Conservation (phyloP, 1,140 invertebrate genomes). For the Drosophila suzukii region DNA sequence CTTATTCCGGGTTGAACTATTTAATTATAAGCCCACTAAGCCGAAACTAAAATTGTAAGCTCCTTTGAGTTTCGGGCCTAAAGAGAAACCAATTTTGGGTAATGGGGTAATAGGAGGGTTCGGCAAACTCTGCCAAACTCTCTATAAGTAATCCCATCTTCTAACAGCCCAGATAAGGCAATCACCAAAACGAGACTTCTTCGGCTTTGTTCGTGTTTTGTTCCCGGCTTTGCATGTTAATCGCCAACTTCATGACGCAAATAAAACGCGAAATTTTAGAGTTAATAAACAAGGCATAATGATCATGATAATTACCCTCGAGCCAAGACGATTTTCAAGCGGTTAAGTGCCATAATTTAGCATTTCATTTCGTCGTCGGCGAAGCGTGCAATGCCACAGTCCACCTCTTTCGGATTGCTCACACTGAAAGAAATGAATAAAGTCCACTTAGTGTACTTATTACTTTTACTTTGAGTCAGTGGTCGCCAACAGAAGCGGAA, state of each 20-base stretch:
- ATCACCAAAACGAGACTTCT: constrained; percentile 31
- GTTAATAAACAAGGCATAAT: constrained; percentile 81
- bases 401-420: background rate
- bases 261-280: constrained; percentile 77
- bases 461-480: too few relatives aligned
- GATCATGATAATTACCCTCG: constrained; percentile 73
- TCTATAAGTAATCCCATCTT: constrained; percentile 21
- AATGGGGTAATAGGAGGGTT: constrained; percentile 1
- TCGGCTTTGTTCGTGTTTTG: constrained; percentile 32
- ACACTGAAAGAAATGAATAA: background rate
- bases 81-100: constrained; percentile 33
- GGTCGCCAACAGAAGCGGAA: too few relatives aligned
- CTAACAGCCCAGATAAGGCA: constrained; percentile 33
- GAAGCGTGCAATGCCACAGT: constrained; percentile 28
- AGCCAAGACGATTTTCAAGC: constrained; percentile 72
- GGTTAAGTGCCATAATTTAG: constrained; percentile 75
- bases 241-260: constrained; percentile 58
- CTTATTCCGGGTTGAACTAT: constrained; percentile 52
- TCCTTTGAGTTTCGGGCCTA: constrained; percentile 32
- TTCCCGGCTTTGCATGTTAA: constrained; percentile 37
- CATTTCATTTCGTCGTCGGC: constrained; percentile 56
- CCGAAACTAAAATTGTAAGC: constrained; percentile 50
- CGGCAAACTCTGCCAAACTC: background rate
- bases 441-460: too few relatives aligned
- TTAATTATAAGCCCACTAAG: constrained; percentile 61